A percentile compares a stretch with the other conserved stretches of the same genome.
phyloP scores from a whole-genome alignment of 2,113 vertebrate genomes.

The Xenopus laevis region DNA sequence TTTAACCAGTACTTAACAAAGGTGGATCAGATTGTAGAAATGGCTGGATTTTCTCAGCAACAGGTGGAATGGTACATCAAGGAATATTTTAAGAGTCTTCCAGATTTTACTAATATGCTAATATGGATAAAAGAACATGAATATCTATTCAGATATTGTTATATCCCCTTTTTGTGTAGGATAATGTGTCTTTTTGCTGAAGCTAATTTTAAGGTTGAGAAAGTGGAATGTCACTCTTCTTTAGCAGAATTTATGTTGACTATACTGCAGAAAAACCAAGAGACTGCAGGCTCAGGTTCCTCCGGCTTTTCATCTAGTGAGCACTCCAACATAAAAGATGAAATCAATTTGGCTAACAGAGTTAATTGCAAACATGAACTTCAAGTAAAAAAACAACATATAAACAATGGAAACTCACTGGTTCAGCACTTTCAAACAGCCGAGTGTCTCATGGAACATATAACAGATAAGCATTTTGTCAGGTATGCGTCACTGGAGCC shows the following conservation, averaged over 20 bases:
- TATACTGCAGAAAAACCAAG: constrained; percentile 57
- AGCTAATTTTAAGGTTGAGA: constrained; percentile 44
- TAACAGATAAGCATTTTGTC: constrained; percentile 69
- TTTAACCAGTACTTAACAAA: constrained; percentile 70
- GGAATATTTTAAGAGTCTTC: constrained; percentile 62
- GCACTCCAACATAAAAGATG: neutral
- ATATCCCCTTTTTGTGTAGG: constrained; percentile 75
- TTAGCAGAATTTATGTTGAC: constrained; percentile 72
- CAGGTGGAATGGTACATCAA: constrained; percentile 69
- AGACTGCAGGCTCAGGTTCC: constrained; percentile 29
- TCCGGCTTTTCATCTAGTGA: neutral
- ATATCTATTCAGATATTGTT: constrained; percentile 73
- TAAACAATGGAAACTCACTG: constrained; percentile 36
- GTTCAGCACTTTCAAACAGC: constrained; percentile 81
- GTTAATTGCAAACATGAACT: neutral
- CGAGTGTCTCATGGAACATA: constrained; percentile 68
- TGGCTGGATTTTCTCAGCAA: constrained; percentile 70
- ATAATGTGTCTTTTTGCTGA: constrained; percentile 71
- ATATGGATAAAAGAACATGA: constrained; percentile 56
- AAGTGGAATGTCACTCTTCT: constrained; percentile 66
- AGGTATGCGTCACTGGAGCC: constrained; percentile 66
- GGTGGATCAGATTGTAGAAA: constrained; percentile 73
- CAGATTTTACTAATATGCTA: constrained; percentile 47
- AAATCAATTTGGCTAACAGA: constrained; percentile 36
- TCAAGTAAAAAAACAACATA: neutral